These are phyloP conservation scores for Pristis pectinata DNA, from an alignment of 2,797 vertebrate species.

Conservation along the genomic window DNA sequence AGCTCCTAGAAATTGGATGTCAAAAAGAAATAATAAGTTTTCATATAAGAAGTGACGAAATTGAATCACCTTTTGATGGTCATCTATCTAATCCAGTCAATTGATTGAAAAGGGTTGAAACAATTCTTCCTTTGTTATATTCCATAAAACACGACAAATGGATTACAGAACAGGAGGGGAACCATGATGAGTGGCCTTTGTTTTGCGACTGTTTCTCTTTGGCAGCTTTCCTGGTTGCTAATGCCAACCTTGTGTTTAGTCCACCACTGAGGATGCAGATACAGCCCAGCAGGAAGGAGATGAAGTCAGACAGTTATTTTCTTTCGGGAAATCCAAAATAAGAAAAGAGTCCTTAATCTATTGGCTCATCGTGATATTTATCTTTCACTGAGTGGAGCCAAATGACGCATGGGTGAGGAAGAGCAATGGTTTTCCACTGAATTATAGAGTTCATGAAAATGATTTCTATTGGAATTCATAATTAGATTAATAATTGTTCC, in stretches of 20 bases:
- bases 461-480: neutral
- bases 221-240: neutral
- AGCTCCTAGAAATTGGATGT: neutral
- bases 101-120: neutral
- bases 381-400: neutral
- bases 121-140: neutral
- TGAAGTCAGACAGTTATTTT: neutral
- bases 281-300: neutral
- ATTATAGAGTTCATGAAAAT: too few relatives aligned
- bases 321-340: slow-evolving; percentile 32
- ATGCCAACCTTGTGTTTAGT: neutral
- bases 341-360: neutral
- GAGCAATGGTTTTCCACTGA: neutral
- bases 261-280: neutral
- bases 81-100: too few relatives aligned
- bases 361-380: neutral
- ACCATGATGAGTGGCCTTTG: neutral
- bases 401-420: neutral
- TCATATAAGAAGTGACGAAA: neutral
- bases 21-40: neutral
- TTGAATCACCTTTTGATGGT: neutral
- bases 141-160: neutral
- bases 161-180: neutral
- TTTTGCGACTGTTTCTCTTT: neutral
- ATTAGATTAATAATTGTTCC: neutral